Percentiles rank a stretch among this genome's conserved stretches.
Conservation (phyloP, 2,797 vertebrate species). For the Fistularia commersonii region DNA sequence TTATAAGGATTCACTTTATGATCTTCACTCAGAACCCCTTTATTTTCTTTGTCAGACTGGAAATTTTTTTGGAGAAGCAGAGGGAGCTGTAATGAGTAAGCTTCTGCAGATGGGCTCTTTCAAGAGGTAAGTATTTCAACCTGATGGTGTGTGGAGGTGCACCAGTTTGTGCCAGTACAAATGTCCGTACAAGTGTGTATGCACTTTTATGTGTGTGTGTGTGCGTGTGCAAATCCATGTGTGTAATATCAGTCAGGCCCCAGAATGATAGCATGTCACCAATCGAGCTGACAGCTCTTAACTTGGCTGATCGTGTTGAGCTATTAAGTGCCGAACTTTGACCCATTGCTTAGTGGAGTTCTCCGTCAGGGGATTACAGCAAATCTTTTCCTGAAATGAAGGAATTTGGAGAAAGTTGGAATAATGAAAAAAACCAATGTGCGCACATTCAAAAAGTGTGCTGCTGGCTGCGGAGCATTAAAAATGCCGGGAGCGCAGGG, state of each 20-base stretch:
- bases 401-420: slow-evolving; percentile 31
- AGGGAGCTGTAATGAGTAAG: slow-evolving; percentile 96
- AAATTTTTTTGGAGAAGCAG: slow-evolving; percentile 92
- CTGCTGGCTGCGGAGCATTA: slow-evolving; percentile 32
- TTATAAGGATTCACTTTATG: background rate
- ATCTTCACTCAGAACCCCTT: slow-evolving; percentile 3
- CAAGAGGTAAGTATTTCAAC: slow-evolving; percentile 83
- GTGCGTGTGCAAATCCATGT: slow-evolving; percentile 29
- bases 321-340: slow-evolving; percentile 59
- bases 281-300: slow-evolving; percentile 60
- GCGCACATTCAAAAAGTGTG: slow-evolving; percentile 19
- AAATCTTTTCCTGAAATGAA: slow-evolving; percentile 67
- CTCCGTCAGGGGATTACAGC: slow-evolving; percentile 66
- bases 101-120: slow-evolving; percentile 95
- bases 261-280: slow-evolving; percentile 59
- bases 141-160: slow-evolving; percentile 8
- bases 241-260: slow-evolving; percentile 34
- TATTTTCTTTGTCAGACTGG: slow-evolving; percentile 79
- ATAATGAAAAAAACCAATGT: slow-evolving; percentile 28
- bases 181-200: background rate
- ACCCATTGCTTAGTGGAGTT: slow-evolving; percentile 55
- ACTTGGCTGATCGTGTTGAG: slow-evolving; percentile 58
- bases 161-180: too few species aligned
- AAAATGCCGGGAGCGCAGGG: slow-evolving; percentile 48
- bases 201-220: background rate